These are phyloP conservation scores for Chironomus riparius DNA, from an alignment of 2,888 invertebrate genomes.

Conservation along the genomic window DNA sequence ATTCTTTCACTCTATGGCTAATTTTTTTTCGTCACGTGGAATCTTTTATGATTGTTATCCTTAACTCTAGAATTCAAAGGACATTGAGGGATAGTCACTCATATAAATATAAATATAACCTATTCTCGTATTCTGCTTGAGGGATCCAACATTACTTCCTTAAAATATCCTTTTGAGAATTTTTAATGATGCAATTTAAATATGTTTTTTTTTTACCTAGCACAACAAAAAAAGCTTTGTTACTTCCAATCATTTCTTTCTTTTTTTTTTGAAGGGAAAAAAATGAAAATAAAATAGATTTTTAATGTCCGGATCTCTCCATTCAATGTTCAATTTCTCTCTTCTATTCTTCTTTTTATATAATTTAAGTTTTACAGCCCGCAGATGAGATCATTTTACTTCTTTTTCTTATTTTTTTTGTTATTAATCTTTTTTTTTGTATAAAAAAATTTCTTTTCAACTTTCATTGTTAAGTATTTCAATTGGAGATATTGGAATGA, in stretches of 20 bases:
- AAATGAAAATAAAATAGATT: not conserved
- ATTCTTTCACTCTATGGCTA: no score
- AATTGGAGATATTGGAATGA: no score
- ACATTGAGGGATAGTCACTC: no score
- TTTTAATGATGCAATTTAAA: not conserved
- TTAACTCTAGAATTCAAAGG: no score
- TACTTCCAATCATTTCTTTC: no score
- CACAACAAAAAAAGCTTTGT: no score
- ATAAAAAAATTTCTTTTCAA: not conserved
- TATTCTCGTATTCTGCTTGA: not conserved
- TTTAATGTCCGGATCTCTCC: not conserved
- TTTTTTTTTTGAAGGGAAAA: no score
- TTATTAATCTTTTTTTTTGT: not conserved
- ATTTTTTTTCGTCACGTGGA: no score
- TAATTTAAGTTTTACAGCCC: slow-evolving; percentile 25
- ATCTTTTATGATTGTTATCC: no score
- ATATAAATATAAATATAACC: not conserved
- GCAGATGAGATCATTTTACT: slow-evolving; percentile 24
- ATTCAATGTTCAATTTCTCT: not conserved
- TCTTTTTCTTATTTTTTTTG: not conserved
- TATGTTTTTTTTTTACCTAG: not conserved
- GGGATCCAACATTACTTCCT: not conserved
- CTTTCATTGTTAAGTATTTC: no score
- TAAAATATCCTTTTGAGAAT: not conserved
- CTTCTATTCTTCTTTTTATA: not conserved